Evolutionary conservation across 1,140 invertebrate genomes (phyloP).

Genomic region (Drosophila arizonae): DNA sequence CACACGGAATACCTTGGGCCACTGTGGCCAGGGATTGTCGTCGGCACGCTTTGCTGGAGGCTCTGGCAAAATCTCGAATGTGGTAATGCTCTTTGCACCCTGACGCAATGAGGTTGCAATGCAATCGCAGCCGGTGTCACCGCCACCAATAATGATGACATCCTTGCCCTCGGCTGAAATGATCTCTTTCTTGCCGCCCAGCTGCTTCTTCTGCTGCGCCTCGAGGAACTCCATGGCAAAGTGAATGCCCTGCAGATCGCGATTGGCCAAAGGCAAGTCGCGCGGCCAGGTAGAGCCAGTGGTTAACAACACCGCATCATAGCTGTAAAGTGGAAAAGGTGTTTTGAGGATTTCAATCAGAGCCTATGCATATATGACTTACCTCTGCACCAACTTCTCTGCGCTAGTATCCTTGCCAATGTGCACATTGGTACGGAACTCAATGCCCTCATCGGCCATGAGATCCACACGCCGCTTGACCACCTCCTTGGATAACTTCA

Average conservation of each 20-base stretch:
- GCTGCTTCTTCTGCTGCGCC: slow-evolving; percentile 98
- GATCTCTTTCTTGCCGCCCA: slow-evolving; percentile 85
- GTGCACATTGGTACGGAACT: slow-evolving; percentile 94
- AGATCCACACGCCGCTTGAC: slow-evolving; percentile 95
- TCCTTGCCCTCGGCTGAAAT: slow-evolving; percentile 96
- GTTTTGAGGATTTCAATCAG: neutral
- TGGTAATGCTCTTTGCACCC: slow-evolving; percentile 97
- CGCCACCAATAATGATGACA: slow-evolving; percentile 98
- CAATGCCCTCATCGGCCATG: slow-evolving; percentile 94
- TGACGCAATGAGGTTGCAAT: slow-evolving; percentile 98
- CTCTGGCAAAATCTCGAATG: slow-evolving; percentile 98
- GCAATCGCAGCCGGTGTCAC: slow-evolving; percentile 99
- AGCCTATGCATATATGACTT: neutral
- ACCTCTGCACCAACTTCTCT: slow-evolving; percentile 85
- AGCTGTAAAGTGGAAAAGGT: slow-evolving; percentile 66
- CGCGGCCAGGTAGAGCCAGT: slow-evolving; percentile 98
- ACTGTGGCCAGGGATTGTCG: slow-evolving; percentile 99
- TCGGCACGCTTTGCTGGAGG: slow-evolving; percentile 90
- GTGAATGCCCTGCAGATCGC: slow-evolving; percentile 93
- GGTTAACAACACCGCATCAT: slow-evolving; percentile 95
- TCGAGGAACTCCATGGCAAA: slow-evolving; percentile 99
- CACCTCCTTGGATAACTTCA: slow-evolving; percentile 97
- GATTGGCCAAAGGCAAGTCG: slow-evolving; percentile 93
- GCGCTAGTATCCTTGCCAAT: slow-evolving; percentile 96
- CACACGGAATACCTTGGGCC: slow-evolving; percentile 97